Base-by-base conservation (phyloP, 2,113 vertebrate genomes). In the Prinia subflava region DNA sequence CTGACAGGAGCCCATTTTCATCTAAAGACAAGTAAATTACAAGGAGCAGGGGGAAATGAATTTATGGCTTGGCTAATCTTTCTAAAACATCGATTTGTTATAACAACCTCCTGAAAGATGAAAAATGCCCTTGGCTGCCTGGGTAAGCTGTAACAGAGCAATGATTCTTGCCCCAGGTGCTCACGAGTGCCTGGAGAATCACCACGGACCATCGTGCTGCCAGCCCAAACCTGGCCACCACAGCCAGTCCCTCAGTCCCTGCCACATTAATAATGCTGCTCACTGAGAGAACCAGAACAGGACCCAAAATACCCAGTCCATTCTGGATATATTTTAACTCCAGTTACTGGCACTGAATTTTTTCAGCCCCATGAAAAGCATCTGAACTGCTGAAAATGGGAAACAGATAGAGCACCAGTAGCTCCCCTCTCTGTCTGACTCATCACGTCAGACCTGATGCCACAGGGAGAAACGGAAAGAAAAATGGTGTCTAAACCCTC, bases 41-140 rank as follows among this genome's bases (percentile, higher is more conserved):
- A 89, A 64, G 68, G 78, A 78, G 33, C 67, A 59, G 28, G 49
- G 65, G 37, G 28, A 86, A 89, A 83, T 33, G 28, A 78, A 93
- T 90, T 89, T 68, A 87, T 89, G 60, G 39, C 81, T 88, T 79
- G 65, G 79, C 74, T 86, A 78, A 87, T 91, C 55, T 82, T 87
- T 77, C 85, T 83, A 82, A 89, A 90, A 52, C 57, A 86, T 39
- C 15, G 22, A 84, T 76, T 71, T 85, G 44, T 56, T 78, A 87
- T 77, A 96, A 30, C 69, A 81, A 5, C 44, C 56, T 87, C 59
- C 76, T 71, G 76, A 88, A 84, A 93, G 65, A 86, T 91, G 92
- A 84, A 88, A 87, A 88, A 89, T 69, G 70, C n/a, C 33, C 50
- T 86, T 93, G 85, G 87, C 70, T 77, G 75, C 50, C 55, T 89